Evolutionary conservation across 2,888 invertebrate species (phyloP), one percentile per base, ranked within the genome.

Genomic region (Beris morrisii): DNA sequence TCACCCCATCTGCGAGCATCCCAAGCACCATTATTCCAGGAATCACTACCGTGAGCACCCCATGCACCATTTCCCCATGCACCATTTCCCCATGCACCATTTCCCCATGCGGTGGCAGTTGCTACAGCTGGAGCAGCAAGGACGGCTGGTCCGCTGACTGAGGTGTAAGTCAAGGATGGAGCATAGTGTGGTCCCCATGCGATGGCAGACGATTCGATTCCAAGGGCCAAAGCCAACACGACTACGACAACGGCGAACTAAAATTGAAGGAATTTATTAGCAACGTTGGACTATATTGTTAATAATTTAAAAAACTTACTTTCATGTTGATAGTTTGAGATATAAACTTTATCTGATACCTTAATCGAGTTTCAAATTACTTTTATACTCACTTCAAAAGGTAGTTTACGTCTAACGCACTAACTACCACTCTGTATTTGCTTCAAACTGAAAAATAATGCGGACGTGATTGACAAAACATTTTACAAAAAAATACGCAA

Each of bases 401-500:
- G 4, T 22, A 22, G 22, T 3, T 22, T 22, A 22, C 22, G 22
- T 22, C 22, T 22, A 22, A 22, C 22, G 22, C 22, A 22, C 3
- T 22, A 22, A 22, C 22, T 22, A 22, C 22, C 22, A 22, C 22
- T 22, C 3, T 22, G 22, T 22, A 22, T 3, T 22, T 22, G 22
- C 22, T 38, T 9, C 38, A 38, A 38, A 38, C 9, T 38, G 3
- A 38, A 1, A 9, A 38, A 38, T 38, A 9, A 38, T 9, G 38
- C 38, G 38, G 38, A 38, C 9, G 9, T 9, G 9, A 7, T 38
- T 38, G 38, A 38, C 9, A 9, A 38, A 38, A 7, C 9, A 38
- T 38, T 38, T 38, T 38, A 38, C 5, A 7, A 38, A n/a, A 74
- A 80, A 48, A 80, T 81, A 44, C 78, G 79, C 72, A 81, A 82